Evolutionary conservation across 2,888 invertebrate genomes (phyloP).

Genomic region (Ethmia dodecea): DNA sequence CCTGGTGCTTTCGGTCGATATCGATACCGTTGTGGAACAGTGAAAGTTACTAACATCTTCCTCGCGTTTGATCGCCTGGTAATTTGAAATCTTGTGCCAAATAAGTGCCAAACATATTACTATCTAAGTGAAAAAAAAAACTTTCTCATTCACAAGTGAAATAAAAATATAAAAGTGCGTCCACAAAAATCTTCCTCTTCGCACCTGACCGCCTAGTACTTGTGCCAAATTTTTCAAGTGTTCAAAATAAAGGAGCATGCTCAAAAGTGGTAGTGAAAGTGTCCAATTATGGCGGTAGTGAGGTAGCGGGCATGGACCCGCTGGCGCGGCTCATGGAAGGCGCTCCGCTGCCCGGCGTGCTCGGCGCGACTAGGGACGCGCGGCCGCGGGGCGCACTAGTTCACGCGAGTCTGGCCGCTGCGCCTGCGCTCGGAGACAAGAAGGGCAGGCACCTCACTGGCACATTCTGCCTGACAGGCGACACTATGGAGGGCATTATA

Average conservation of each 20-base stretch:
- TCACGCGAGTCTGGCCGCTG: constrained; percentile 86
- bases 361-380: constrained; percentile 73
- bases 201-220: not conserved
- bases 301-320: constrained; percentile 82
- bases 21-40: too few relatives aligned
- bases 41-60: too few relatives aligned
- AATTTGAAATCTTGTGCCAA: too few relatives aligned
- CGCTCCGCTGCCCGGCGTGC: constrained; percentile 79
- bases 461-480: constrained; percentile 92
- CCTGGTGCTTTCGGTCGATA: too few relatives aligned
- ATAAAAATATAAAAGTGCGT: too few relatives aligned
- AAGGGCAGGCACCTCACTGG: constrained; percentile 91
- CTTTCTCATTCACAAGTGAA: too few relatives aligned
- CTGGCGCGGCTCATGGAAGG: constrained; percentile 89
- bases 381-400: constrained; percentile 84
- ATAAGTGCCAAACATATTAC: too few relatives aligned
- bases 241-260: not conserved
- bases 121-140: too few relatives aligned
- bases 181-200: too few relatives aligned
- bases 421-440: constrained; percentile 82
- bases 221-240: not conserved
- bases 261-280: constrained; percentile 1
- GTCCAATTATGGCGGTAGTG: constrained; percentile 8
- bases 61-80: too few relatives aligned
- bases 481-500: constrained; percentile 95